Percentiles rank a stretch among this genome's conserved stretches.
These are phyloP conservation scores for Dysidea cf. avara DNA, from an alignment of 37 sponge, comb jelly and placozoan species.

Conservation along the genomic window DNA sequence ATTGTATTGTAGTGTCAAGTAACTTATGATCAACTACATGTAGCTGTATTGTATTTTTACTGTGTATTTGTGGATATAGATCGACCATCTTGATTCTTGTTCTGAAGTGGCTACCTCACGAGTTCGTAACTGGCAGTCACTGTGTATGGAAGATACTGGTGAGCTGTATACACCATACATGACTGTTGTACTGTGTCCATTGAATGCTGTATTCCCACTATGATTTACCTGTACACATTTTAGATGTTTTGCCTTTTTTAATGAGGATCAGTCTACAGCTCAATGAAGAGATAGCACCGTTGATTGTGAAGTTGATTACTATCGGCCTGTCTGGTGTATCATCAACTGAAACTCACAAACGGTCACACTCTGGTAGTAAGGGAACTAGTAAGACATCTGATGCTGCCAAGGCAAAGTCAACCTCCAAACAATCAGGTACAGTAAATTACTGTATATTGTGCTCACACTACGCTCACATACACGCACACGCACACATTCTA, in stretches of 20 bases:
- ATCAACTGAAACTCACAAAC: too few species aligned
- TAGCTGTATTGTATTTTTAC: too few species aligned
- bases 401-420: too few species aligned
- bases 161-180: background rate
- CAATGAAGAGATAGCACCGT: slow-evolving; percentile 73
- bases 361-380: too few species aligned
- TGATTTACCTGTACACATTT: background rate
- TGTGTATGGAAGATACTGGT: slow-evolving; percentile 69
- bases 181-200: background rate
- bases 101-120: slow-evolving; percentile 62
- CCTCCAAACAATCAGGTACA: too few species aligned
- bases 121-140: slow-evolving; percentile 80
- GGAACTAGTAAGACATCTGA: too few species aligned
- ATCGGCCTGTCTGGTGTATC: slow-evolving; percentile 68
- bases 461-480: too few species aligned
- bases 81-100: slow-evolving; percentile 73
- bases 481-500: too few species aligned
- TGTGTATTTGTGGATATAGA: slow-evolving; percentile 19
- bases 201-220: background rate
- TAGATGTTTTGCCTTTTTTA: slow-evolving; percentile 61
- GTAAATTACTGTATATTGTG: too few species aligned
- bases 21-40: too few species aligned
- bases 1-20: too few species aligned
- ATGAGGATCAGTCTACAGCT: slow-evolving; percentile 49
- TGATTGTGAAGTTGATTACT: slow-evolving; percentile 60